Evolutionary conservation across 2,888 invertebrate genomes (phyloP).

Genomic region (Parnassius glacialis): DNA sequence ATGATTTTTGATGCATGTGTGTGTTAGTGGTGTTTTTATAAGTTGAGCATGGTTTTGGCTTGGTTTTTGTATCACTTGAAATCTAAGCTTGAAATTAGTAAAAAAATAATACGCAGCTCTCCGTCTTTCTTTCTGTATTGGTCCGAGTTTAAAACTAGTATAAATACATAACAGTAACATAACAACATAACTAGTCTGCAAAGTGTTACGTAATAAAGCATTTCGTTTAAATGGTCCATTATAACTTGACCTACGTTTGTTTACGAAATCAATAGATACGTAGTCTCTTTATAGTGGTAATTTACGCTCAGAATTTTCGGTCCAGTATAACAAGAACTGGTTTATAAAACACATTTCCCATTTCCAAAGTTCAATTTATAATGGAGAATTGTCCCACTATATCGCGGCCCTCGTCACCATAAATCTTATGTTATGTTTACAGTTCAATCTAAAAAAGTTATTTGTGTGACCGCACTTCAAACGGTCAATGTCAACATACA

Average conservation of each 20-base stretch:
- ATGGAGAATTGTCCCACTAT: slow-evolving; percentile 7
- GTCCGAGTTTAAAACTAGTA: no score
- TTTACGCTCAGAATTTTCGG: background rate
- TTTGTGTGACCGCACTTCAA: slow-evolving; percentile 33
- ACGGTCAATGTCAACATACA: slow-evolving; percentile 48
- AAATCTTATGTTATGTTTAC: slow-evolving; percentile 14
- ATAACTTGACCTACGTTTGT: slow-evolving; percentile 21
- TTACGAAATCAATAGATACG: slow-evolving; percentile 15
- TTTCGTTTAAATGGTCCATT: slow-evolving; percentile 21
- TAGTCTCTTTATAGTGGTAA: slow-evolving; percentile 16
- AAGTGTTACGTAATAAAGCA: slow-evolving; percentile 21
- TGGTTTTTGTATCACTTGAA: no score
- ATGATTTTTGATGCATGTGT: no score
- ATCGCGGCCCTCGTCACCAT: slow-evolving; percentile 19
- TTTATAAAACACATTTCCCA: background rate
- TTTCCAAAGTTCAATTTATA: slow-evolving; percentile 5
- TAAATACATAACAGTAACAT: background rate
- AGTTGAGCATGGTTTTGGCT: no score
- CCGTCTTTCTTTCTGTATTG: no score
- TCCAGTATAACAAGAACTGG: slow-evolving; percentile 17
- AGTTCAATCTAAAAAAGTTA: slow-evolving; percentile 21
- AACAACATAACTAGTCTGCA: slow-evolving; percentile 8
- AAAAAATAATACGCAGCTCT: no score
- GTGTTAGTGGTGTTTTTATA: no score
- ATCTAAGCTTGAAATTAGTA: no score